Evolutionary conservation across 2,113 vertebrate genomes (phyloP).

Genomic region (Mormyrus lacerda): DNA sequence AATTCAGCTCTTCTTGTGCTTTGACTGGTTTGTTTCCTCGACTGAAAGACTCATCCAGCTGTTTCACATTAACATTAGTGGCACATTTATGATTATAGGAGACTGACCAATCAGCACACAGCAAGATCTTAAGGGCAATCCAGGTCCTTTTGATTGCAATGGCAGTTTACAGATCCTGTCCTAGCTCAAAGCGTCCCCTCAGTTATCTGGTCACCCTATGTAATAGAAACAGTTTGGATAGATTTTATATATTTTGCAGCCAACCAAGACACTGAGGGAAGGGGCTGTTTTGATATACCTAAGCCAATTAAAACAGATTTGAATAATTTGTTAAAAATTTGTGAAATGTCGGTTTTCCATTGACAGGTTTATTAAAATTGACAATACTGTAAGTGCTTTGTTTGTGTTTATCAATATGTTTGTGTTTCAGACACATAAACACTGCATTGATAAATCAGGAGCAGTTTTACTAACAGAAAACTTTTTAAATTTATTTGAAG

Average conservation of each 20-base stretch:
- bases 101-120: not conserved
- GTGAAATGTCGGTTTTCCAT: not conserved
- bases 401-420: not conserved
- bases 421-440: not conserved
- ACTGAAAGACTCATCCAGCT: not conserved
- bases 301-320: not conserved
- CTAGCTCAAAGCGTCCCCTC: not conserved
- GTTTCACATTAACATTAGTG: not conserved
- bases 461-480: not conserved
- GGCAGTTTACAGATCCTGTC: not conserved
- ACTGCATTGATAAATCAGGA: not conserved
- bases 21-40: not conserved
- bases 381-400: not conserved
- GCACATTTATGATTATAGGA: not conserved
- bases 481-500: not conserved
- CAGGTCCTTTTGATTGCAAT: not conserved
- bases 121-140: not conserved
- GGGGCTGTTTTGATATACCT: not conserved
- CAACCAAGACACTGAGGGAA: not conserved
- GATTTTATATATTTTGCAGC: not conserved
- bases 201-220: not conserved
- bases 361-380: not conserved
- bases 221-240: not conserved
- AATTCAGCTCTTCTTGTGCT: not conserved
- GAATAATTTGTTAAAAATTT: not conserved